phyloP scores from a whole-genome alignment of 2,797 vertebrate species.

The Ambastaia sidthimunki region DNA sequence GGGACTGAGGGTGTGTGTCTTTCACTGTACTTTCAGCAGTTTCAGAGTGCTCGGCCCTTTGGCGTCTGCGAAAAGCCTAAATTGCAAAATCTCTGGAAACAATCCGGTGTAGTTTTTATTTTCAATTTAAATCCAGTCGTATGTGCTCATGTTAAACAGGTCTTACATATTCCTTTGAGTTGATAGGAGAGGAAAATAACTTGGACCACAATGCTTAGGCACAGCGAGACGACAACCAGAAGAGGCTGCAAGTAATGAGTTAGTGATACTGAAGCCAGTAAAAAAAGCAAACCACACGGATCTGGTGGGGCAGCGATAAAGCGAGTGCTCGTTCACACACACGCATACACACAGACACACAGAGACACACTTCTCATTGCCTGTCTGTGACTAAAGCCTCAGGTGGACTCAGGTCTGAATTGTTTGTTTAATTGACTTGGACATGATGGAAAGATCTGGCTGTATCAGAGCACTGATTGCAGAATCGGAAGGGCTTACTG shows the following conservation, averaged over 20 bases:
- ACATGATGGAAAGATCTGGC: conserved; percentile 49
- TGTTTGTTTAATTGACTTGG: conserved; percentile 65
- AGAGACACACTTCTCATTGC: conserved; percentile 33
- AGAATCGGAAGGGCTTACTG: conserved; percentile 46
- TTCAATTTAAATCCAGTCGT: conserved; percentile 42
- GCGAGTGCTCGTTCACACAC: conserved; percentile 16
- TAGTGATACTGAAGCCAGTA: conserved; percentile 49
- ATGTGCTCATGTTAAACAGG: conserved; percentile 45
- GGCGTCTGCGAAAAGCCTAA: conserved; percentile 16
- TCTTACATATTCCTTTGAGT: conserved; percentile 35
- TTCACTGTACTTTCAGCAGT: conserved; percentile 22
- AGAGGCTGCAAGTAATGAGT: conserved; percentile 55
- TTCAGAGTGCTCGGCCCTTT: not conserved
- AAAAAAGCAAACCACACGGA: conserved; percentile 42
- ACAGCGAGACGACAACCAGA: conserved; percentile 34
- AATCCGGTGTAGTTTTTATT: conserved; percentile 19
- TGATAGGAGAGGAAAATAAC: conserved; percentile 35
- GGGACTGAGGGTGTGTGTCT: conserved; percentile 5
- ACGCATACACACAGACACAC: not conserved
- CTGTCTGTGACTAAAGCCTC: conserved; percentile 42
- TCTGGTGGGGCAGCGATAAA: conserved; percentile 53
- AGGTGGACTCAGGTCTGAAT: conserved; percentile 52
- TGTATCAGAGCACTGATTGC: conserved; percentile 52
- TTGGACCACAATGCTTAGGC: conserved; percentile 29
- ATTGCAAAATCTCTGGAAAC: conserved; percentile 29